Conservation (phyloP, 2,113 vertebrate genomes). For the Peromyscus leucopus region DNA sequence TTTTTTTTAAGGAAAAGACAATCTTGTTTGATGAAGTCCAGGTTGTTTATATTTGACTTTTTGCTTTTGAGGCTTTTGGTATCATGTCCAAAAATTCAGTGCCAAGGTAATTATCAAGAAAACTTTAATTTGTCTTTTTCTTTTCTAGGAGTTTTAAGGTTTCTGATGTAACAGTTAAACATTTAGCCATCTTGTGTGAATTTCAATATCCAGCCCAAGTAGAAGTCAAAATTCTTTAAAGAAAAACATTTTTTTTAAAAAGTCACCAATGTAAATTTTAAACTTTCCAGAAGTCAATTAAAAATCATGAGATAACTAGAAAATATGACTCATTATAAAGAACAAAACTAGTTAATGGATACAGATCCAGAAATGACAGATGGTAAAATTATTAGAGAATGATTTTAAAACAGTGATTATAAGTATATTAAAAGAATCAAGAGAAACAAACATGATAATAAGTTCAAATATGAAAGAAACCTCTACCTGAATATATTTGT, state of each 20-base stretch:
- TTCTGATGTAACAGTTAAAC: neutral
- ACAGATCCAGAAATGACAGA: neutral
- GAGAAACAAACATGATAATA: neutral
- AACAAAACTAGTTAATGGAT: constrained; percentile 24
- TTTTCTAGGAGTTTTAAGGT: neutral
- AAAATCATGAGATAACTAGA: neutral
- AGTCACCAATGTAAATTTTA: neutral
- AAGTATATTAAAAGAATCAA: neutral
- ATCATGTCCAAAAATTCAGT: neutral
- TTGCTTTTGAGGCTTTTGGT: neutral
- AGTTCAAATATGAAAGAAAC: neutral
- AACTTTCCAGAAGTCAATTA: neutral
- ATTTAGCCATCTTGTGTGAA: neutral
- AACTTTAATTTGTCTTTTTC: neutral
- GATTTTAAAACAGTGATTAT: neutral
- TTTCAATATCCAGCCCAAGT: neutral
- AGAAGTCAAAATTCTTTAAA: constrained; percentile 14
- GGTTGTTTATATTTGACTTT: neutral
- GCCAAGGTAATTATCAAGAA: neutral
- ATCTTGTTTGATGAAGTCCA: neutral
- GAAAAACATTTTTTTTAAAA: neutral
- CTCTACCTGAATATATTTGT: neutral
- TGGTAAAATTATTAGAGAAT: constrained; percentile 10
- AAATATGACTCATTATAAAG: neutral
- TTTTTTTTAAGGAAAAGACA: neutral